These are phyloP conservation scores for Trachythela sp. DNA, from an alignment of 64 coral and sea anemone species.

Conservation along the genomic window DNA sequence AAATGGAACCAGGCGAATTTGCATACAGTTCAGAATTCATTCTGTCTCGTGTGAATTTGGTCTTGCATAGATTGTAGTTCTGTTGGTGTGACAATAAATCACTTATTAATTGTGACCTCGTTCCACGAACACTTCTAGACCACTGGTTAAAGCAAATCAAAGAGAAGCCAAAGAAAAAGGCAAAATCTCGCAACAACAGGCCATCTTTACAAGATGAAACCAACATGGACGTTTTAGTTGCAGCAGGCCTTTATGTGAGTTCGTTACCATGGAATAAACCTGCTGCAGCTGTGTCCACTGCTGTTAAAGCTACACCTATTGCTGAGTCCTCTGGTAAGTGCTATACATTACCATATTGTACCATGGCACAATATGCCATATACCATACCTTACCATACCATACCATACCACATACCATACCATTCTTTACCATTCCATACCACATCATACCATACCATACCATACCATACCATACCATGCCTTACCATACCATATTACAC, in stretches of 20 bases:
- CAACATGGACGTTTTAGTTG: conserved; percentile 56
- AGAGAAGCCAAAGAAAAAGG: conserved; percentile 16
- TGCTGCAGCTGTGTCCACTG: background rate
- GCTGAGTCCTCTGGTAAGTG: background rate
- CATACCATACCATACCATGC: too few species aligned
- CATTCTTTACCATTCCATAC: too few species aligned
- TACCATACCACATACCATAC: too few species aligned
- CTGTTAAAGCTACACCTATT: background rate
- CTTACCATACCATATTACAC: too few species aligned
- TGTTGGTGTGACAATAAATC: too few species aligned
- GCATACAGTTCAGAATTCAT: too few species aligned
- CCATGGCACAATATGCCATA: too few species aligned
- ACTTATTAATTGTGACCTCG: background rate
- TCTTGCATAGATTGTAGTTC: too few species aligned
- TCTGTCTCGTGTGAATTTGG: background rate
- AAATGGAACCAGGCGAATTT: too few species aligned
- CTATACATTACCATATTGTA: too few species aligned
- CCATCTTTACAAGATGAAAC: conserved; percentile 42
- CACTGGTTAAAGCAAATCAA: conserved; percentile 73
- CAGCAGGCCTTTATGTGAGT: conserved; percentile 70
- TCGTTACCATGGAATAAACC: conserved; percentile 58
- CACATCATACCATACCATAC: too few species aligned
- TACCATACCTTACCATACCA: too few species aligned
- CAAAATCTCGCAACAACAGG: background rate
- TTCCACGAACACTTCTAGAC: conserved; percentile 52